phyloP scores from a whole-genome alignment of 2,888 invertebrate species.

The Portevinia maculata region DNA sequence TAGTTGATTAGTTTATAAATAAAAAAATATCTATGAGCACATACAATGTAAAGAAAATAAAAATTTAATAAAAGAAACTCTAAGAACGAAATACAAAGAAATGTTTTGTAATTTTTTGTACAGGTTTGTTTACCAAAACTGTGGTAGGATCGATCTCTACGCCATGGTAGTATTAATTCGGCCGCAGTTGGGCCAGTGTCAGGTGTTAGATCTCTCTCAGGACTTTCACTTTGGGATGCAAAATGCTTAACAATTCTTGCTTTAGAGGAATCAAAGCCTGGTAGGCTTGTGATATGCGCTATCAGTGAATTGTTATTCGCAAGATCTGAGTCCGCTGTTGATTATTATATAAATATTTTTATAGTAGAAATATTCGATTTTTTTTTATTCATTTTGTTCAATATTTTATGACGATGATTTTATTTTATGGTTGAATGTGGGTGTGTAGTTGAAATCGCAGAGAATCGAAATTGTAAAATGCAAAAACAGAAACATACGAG shows the following conservation, averaged over 20 bases:
- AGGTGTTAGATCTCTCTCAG: conserved; percentile 80
- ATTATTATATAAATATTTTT: conserved; percentile 46
- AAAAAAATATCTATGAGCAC: conserved; percentile 48
- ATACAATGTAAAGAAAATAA: conserved; percentile 32
- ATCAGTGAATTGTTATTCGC: conserved; percentile 88
- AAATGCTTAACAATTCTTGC: conserved; percentile 88
- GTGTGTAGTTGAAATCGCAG: conserved; percentile 70
- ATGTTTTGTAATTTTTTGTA: conserved; percentile 25
- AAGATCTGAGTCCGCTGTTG: conserved; percentile 82
- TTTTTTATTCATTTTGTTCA: conserved; percentile 53
- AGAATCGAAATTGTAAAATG: conserved; percentile 68
- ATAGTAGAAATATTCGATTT: conserved; percentile 18
- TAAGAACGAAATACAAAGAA: conserved; percentile 18
- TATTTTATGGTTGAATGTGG: conserved; percentile 67
- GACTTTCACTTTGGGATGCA: conserved; percentile 81
- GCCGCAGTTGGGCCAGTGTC: conserved; percentile 89
- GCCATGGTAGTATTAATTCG: conserved; percentile 93
- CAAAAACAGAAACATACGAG: conserved; percentile 76
- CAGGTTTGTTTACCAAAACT: conserved; percentile 86
- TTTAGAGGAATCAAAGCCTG: conserved; percentile 88
- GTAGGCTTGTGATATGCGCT: conserved; percentile 88
- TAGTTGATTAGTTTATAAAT: conserved; percentile 48
- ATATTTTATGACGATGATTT: conserved; percentile 48
- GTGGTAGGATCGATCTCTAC: conserved; percentile 89
- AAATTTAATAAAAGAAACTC: conserved; percentile 18